Conservation (phyloP, 2,797 vertebrate genomes). For the Tadarida brasiliensis region DNA sequence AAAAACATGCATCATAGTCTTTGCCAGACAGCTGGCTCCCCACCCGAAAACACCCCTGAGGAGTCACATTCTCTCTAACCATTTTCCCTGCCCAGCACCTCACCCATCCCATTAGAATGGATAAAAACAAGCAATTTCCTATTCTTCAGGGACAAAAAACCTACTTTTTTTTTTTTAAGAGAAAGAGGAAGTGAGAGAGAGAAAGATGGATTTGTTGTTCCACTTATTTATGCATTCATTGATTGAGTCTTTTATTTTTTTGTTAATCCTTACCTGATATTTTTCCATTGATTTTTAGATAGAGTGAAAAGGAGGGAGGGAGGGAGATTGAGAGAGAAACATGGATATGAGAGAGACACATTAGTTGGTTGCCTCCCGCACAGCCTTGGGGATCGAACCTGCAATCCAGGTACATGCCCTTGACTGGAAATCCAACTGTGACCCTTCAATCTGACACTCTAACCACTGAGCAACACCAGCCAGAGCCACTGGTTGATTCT, state of each 20-base stretch:
- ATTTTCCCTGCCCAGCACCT: slow-evolving; percentile 61
- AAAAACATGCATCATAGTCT: background rate
- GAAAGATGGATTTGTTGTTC: background rate
- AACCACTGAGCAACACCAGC: too few relatives aligned
- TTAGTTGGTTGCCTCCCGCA: too few relatives aligned
- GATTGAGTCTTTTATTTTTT: background rate
- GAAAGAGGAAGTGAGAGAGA: background rate
- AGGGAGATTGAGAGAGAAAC: too few relatives aligned
- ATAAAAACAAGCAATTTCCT: slow-evolving; percentile 78
- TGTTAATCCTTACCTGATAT: too few relatives aligned
- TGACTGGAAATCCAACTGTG: too few relatives aligned
- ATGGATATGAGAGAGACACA: too few relatives aligned
- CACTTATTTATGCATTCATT: background rate
- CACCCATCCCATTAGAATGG: slow-evolving; percentile 71
- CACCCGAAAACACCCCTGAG: slow-evolving; percentile 48
- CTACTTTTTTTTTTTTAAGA: background rate
- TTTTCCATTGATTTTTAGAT: too few relatives aligned
- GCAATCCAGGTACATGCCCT: too few relatives aligned
- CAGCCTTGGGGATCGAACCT: too few relatives aligned
- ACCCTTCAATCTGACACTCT: too few relatives aligned
- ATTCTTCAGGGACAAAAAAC: slow-evolving; percentile 72
- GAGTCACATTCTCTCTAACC: slow-evolving; percentile 13
- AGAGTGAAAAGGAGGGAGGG: too few relatives aligned
- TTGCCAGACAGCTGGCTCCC: slow-evolving; percentile 35
- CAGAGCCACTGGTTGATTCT: background rate